Evolutionary conservation across 1,140 invertebrate species (phyloP).

Genomic region (Drosophila orena): DNA sequence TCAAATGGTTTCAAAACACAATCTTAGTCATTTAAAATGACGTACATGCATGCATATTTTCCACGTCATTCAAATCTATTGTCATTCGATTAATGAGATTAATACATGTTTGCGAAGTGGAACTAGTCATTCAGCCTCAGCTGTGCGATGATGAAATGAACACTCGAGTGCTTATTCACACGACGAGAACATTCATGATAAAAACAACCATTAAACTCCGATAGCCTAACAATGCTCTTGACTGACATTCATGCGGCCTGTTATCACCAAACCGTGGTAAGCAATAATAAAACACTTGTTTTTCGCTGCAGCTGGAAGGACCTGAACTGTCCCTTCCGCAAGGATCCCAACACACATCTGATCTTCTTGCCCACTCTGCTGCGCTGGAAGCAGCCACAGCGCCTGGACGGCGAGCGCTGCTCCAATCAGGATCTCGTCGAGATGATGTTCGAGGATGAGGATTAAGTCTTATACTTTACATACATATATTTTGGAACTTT

Average conservation of each 20-base stretch:
- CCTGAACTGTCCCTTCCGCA: slow-evolving; percentile 90
- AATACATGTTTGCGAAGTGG: neutral
- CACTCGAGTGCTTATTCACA: slow-evolving; percentile 9
- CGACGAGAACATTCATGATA: slow-evolving; percentile 52
- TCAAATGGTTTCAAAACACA: neutral
- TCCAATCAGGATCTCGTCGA: slow-evolving; percentile 88
- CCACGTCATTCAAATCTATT: too few species aligned
- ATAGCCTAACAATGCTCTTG: slow-evolving; percentile 31
- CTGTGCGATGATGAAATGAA: slow-evolving; percentile 47
- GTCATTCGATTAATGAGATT: too few species aligned
- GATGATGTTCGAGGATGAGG: slow-evolving; percentile 83
- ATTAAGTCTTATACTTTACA: slow-evolving; percentile 41
- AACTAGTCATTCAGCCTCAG: slow-evolving; percentile 3
- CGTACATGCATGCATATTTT: too few species aligned
- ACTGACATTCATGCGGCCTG: slow-evolving; percentile 23
- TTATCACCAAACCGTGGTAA: slow-evolving; percentile 19
- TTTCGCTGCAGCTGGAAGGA: slow-evolving; percentile 90
- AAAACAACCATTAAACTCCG: slow-evolving; percentile 16
- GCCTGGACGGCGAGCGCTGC: slow-evolving; percentile 89
- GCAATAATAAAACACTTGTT: slow-evolving; percentile 19
- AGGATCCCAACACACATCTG: slow-evolving; percentile 88
- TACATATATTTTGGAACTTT: slow-evolving; percentile 55
- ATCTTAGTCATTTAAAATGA: neutral
- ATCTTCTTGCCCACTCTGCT: slow-evolving; percentile 90
- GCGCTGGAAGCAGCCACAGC: slow-evolving; percentile 90